Conservation (phyloP, 2,888 invertebrate species). For the Drosophila rubida region DNA sequence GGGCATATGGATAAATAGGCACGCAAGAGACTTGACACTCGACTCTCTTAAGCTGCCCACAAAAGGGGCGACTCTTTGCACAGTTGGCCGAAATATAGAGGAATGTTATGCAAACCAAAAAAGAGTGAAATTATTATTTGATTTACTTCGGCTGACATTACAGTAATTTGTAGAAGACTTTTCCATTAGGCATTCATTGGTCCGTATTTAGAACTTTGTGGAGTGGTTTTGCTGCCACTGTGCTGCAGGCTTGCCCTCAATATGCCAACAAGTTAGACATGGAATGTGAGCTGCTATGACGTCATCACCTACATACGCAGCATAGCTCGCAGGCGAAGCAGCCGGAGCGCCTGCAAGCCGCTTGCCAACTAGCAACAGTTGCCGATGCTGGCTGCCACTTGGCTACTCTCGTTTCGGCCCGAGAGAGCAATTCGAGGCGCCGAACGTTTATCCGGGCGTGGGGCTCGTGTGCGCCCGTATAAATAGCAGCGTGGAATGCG, state of each 20-base stretch:
- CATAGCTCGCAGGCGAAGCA: slow-evolving; percentile 31
- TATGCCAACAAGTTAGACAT: slow-evolving; percentile 51
- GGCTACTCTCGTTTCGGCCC: slow-evolving; percentile 46
- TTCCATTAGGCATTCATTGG: no score
- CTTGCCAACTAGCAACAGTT: slow-evolving; percentile 71
- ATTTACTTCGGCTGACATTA: no score
- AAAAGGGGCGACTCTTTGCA: slow-evolving; percentile 43
- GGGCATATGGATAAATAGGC: slow-evolving; percentile 56
- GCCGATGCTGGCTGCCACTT: slow-evolving; percentile 38
- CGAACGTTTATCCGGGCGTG: slow-evolving; percentile 50
- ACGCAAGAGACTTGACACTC: slow-evolving; percentile 57
- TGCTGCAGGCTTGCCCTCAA: slow-evolving; percentile 61
- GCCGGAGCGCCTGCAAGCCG: slow-evolving; percentile 45
- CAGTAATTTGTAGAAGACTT: no score
- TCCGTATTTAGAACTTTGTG: no score
- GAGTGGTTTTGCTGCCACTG: slow-evolving; percentile 39
- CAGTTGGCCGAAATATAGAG: slow-evolving; percentile 32
- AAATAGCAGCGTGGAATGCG: slow-evolving; percentile 65
- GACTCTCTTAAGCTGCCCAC: slow-evolving; percentile 55
- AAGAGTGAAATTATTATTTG: no score
- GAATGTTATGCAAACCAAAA: no score
- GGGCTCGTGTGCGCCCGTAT: slow-evolving; percentile 51
- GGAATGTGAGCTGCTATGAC: slow-evolving; percentile 64
- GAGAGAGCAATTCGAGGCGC: slow-evolving; percentile 56
- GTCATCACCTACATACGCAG: slow-evolving; percentile 73